phyloP scores from a whole-genome alignment of 2,888 invertebrate species.

The Prosopocoilus inquinatus region DNA sequence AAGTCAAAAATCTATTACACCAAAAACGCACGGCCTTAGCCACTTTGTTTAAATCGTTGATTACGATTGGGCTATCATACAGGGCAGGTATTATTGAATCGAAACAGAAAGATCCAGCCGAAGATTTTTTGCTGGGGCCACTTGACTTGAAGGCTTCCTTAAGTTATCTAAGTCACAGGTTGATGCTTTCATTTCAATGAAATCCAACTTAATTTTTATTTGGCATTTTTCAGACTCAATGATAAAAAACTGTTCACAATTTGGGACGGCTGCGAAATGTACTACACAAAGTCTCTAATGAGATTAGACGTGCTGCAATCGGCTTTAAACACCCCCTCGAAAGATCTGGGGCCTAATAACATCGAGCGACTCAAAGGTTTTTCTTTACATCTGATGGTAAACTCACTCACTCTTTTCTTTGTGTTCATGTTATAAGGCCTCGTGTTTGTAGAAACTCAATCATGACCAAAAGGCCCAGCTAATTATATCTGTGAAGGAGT shows the following conservation, averaged over 20 bases:
- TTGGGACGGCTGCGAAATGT: constrained; percentile 73
- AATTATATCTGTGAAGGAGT: constrained; percentile 56
- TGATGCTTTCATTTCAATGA: constrained; percentile 9
- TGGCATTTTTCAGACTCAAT: constrained; percentile 42
- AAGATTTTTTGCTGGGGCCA: constrained; percentile 67
- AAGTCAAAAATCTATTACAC: constrained; percentile 77
- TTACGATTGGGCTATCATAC: constrained; percentile 76
- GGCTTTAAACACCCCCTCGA: constrained; percentile 65
- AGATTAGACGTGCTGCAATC: constrained; percentile 63
- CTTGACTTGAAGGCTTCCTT: constrained; percentile 65
- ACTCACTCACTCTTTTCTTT: constrained; percentile 15
- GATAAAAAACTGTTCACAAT: constrained; percentile 54
- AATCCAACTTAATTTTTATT: neutral
- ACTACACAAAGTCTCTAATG: constrained; percentile 71
- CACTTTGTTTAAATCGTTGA: constrained; percentile 79
- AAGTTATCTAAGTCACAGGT: constrained; percentile 53
- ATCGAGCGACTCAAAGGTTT: constrained; percentile 86
- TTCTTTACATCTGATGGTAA: constrained; percentile 72
- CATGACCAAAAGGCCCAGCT: constrained; percentile 65
- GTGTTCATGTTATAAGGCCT: neutral
- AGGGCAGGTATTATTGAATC: constrained; percentile 71
- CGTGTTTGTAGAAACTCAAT: constrained; percentile 57
- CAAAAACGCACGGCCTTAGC: constrained; percentile 83
- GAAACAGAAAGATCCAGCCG: constrained; percentile 52
- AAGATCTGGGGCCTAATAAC: constrained; percentile 77